Evolutionary conservation across 2,888 invertebrate species (phyloP), one percentile per base, ranked within the genome.

Genomic region (Heliconius charithonia): DNA sequence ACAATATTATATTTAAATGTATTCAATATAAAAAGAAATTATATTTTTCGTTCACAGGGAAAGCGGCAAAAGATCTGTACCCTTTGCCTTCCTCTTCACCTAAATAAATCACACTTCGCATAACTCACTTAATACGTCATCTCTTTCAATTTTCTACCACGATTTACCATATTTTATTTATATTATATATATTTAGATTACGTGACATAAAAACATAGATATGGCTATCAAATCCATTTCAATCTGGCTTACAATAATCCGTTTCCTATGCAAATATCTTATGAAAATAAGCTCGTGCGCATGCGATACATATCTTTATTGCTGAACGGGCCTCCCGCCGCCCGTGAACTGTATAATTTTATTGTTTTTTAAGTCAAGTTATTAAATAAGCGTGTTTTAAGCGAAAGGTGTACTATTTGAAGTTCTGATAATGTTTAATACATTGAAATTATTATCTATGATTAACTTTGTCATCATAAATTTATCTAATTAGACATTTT

Each of bases 221-320:
- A 74, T 27, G 74, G 65, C 77, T 78, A 76, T 79, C 76, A 66
- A 75, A 65, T 32, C 41, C 74, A 79, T 80, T 73, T 72, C 63
- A 74, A 65, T 69, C 79, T 80, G 65, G 78, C 76, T 80, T 71
- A 78, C 74, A 77, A 73, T 67, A 75, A 79, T 76, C 76, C 80
- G 79, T 80, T 77, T 77, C 6, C 70, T 81, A 82, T 82, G 80
- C 80, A 79, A 81, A 81, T 82, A 79, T 77, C 72, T 71, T 72
- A 78, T 76, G 78, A 76, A 73, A 76, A 78, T 79, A 79, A 74
- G 78, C 82, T 82, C 82, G 82, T 81, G 81, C 78, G 66, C 78
- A 63, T 12, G 70, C 41, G 82, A 81, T 79, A 81, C 32, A 63
- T 56, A 82, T 82, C 82, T 80, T 80, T 80, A 81, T 78, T 76